Conservation (phyloP, 2,797 vertebrate species). For the Hoplostethus mediterraneus region DNA sequence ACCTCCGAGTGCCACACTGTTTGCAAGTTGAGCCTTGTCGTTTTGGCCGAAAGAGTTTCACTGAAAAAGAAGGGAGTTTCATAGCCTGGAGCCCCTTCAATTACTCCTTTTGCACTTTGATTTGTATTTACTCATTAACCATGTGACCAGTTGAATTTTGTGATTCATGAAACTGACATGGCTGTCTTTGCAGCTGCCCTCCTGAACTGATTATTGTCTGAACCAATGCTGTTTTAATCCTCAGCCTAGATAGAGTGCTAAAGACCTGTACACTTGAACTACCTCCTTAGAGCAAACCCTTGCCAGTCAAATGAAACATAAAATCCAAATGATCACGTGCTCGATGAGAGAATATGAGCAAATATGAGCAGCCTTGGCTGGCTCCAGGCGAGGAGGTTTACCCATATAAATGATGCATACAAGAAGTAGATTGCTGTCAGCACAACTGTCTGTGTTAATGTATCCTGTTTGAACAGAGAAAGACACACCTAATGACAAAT, state of each 20-base stretch:
- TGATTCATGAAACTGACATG: neutral
- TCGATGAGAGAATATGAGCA: conserved; percentile 6
- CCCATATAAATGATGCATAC: conserved; percentile 3
- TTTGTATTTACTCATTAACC: conserved; percentile 19
- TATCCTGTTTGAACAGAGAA: conserved; percentile 33
- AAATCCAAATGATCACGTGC: neutral
- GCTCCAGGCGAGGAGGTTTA: neutral
- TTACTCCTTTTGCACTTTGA: conserved; percentile 21
- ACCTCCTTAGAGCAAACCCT: neutral
- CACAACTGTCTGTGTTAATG: conserved; percentile 17
- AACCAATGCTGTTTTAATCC: neutral
- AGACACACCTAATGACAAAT: conserved; percentile 50
- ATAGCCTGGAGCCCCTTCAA: conserved; percentile 20
- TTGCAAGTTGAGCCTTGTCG: conserved; percentile 49
- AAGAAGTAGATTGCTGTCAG: conserved; percentile 6
- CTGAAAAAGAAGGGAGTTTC: conserved; percentile 38
- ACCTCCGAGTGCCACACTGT: conserved; percentile 53
- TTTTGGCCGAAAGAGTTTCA: conserved; percentile 14
- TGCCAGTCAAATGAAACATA: neutral
- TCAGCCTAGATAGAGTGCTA: too few species aligned
- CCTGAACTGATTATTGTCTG: conserved; percentile 16
- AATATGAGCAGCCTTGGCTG: too few species aligned
- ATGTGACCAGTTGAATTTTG: neutral
- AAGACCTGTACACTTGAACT: neutral
- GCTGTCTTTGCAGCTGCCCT: neutral